phyloP scores from a whole-genome alignment of 2,113 vertebrate species.

The Oreocharis arfaki region DNA sequence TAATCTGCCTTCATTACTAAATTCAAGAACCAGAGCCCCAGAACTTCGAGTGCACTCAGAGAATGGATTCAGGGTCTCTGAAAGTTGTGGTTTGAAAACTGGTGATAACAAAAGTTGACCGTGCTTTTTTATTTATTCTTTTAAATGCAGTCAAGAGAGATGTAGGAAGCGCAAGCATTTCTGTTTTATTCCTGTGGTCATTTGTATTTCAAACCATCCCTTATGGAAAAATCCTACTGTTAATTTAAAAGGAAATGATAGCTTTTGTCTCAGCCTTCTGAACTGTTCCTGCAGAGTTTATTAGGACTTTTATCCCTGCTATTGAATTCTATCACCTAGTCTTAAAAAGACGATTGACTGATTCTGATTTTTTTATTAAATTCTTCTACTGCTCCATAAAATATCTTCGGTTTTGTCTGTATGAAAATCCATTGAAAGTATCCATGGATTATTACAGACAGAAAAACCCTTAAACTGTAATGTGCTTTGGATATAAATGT shows the following conservation, averaged over 20 bases:
- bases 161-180: background rate
- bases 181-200: background rate
- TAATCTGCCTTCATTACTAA: slow-evolving; percentile 49
- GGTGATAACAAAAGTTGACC: background rate
- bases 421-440: background rate
- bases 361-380: slow-evolving; percentile 30
- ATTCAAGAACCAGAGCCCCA: background rate
- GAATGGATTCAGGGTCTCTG: background rate
- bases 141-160: background rate
- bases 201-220: background rate
- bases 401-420: background rate
- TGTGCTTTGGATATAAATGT: background rate
- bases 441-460: background rate
- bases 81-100: background rate
- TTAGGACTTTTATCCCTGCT: background rate
- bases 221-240: background rate
- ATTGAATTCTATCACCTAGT: background rate
- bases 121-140: background rate
- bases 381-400: background rate
- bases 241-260: background rate
- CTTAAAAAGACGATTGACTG: background rate
- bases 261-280: background rate
- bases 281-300: background rate
- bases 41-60: background rate
- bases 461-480: background rate